Conservation (phyloP, 2,113 vertebrate genomes). For the Gymnogyps californianus region DNA sequence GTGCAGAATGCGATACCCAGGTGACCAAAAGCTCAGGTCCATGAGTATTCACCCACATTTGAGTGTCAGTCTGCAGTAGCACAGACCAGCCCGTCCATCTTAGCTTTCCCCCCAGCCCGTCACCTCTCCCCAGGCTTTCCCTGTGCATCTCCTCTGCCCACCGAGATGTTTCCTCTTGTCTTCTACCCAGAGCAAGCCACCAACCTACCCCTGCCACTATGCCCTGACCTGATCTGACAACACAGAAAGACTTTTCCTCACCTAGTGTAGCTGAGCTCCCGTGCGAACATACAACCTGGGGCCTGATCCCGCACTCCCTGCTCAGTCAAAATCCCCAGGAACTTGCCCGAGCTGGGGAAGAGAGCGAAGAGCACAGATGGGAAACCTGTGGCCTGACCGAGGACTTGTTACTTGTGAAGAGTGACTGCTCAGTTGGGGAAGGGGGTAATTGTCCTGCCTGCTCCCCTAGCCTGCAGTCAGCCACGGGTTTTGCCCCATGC, state of each 20-base stretch:
- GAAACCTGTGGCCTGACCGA: neutral
- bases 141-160: neutral
- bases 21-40: neutral
- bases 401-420: neutral
- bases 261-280: neutral
- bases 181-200: neutral
- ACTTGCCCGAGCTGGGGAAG: neutral
- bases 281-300: rapidly evolving
- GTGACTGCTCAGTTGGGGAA: neutral
- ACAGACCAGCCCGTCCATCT: neutral
- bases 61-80: neutral
- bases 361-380: neutral
- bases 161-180: neutral
- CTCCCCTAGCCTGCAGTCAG: neutral
- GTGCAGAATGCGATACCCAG: neutral
- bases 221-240: neutral
- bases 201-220: neutral
- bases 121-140: neutral
- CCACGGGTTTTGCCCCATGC: neutral
- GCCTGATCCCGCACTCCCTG: neutral
- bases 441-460: neutral
- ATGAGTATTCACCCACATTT: rapidly evolving
- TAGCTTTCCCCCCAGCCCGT: neutral
- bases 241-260: neutral
- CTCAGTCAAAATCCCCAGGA: neutral